Percentiles rank a stretch among this genome's conserved stretches.
Evolutionary conservation across 2,888 invertebrate species (phyloP).

Genomic region (Drosophila neutralis): DNA sequence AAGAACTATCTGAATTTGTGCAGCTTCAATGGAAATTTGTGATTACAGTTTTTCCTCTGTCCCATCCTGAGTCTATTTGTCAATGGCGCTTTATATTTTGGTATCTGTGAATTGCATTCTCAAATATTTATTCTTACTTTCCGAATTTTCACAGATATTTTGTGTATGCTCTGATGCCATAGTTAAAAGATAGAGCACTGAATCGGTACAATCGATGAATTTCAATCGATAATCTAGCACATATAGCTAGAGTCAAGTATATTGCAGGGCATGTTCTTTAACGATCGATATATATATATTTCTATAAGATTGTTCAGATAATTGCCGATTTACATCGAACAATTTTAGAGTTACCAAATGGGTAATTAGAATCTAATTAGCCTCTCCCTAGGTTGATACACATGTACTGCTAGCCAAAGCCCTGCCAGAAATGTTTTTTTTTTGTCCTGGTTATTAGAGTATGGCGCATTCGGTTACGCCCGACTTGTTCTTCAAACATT

Average conservation of each 20-base stretch:
- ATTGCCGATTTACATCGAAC: not conserved
- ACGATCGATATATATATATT: too few species aligned
- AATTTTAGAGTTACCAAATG: not conserved
- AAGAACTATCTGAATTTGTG: not conserved
- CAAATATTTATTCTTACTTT: slow-evolving; percentile 7
- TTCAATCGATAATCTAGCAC: not conserved
- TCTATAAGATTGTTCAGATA: not conserved
- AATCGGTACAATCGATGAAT: not conserved
- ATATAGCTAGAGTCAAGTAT: not conserved
- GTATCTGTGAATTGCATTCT: slow-evolving; percentile 16
- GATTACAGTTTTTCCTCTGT: not conserved
- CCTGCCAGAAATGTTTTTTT: not conserved
- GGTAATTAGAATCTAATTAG: too few species aligned
- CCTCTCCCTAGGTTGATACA: too few species aligned
- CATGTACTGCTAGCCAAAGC: too few species aligned
- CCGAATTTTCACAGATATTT: not conserved
- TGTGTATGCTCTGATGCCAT: not conserved
- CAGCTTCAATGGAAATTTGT: slow-evolving; percentile 17
- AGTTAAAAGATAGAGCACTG: not conserved
- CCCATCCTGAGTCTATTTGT: not conserved
- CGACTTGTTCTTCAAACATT: not conserved
- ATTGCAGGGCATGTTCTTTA: not conserved
- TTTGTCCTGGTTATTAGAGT: not conserved
- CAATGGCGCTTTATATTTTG: not conserved
- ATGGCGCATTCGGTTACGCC: not conserved